Conservation (phyloP, 2,113 vertebrate genomes). For the Myodes glareolus region DNA sequence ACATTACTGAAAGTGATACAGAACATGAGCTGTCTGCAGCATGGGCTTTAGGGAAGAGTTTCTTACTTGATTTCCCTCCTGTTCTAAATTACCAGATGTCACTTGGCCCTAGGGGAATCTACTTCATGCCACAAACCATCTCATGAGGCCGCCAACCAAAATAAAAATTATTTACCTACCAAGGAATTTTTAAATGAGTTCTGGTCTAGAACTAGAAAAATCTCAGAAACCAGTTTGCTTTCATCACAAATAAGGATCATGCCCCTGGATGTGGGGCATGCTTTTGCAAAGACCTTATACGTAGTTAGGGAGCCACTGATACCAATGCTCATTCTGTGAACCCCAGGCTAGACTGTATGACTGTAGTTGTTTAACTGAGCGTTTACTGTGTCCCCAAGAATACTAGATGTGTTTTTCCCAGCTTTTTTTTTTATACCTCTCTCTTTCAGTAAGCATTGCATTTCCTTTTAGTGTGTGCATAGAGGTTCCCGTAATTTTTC, state of each 20-base stretch:
- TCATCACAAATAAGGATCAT: background rate
- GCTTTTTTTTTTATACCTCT: background rate
- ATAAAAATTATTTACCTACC: background rate
- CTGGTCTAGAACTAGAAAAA: background rate
- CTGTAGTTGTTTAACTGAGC: background rate
- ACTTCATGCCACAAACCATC: background rate
- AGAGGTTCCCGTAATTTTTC: background rate
- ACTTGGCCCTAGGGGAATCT: background rate
- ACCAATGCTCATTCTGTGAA: background rate
- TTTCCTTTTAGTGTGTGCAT: background rate
- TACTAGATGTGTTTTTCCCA: background rate
- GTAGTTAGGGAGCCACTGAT: background rate
- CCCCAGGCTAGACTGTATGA: background rate
- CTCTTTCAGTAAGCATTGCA: background rate
- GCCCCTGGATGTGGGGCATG: background rate
- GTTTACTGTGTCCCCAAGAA: background rate
- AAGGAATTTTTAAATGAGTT: background rate
- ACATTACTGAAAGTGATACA: background rate
- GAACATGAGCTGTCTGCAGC: background rate
- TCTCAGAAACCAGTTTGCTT: slow-evolving; percentile 23
- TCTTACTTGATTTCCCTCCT: background rate
- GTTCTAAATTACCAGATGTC: background rate
- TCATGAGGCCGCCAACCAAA: background rate
- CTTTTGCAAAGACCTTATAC: background rate
- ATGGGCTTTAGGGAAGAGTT: background rate